phyloP scores from a whole-genome alignment of 2,888 invertebrate species.

The Hirtodrosophila cameraria region DNA sequence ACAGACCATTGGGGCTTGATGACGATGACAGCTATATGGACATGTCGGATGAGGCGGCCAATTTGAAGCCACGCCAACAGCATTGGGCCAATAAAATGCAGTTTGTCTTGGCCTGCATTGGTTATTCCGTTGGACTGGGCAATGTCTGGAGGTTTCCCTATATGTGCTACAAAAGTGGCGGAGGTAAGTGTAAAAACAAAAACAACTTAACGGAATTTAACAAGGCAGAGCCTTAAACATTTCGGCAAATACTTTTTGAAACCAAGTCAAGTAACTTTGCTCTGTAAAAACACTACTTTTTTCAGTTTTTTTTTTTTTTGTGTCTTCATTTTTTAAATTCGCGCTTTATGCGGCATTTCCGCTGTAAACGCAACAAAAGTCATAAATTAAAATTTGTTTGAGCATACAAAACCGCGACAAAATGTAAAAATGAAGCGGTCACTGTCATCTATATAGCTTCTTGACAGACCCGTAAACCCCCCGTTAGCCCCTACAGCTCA shows the following conservation, averaged over 20 bases:
- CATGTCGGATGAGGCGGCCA: constrained; percentile 88
- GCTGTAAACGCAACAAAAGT: constrained; percentile 61
- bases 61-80: constrained; percentile 90
- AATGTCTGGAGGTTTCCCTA: constrained; percentile 97
- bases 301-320: no score
- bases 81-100: constrained; percentile 96
- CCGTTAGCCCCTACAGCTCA: background rate
- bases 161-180: constrained; percentile 95
- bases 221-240: constrained; percentile 1
- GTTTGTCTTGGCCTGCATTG: constrained; percentile 94
- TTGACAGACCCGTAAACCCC: constrained; percentile 1
- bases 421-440: constrained; percentile 77
- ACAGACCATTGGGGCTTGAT: constrained; percentile 90
- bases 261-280: constrained; percentile 24
- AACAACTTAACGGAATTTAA: constrained; percentile 5
- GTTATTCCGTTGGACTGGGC: constrained; percentile 94
- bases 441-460: constrained; percentile 60
- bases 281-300: constrained; percentile 40
- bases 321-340: constrained; percentile 50
- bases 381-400: constrained; percentile 78
- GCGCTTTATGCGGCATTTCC: constrained; percentile 78
- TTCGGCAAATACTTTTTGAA: constrained; percentile 57
- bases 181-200: constrained; percentile 87
- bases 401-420: constrained; percentile 46
- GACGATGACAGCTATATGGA: constrained; percentile 91